These are phyloP conservation scores for Tricholaema leucomelas DNA, from an alignment of 2,113 vertebrate species.

Conservation along the genomic window DNA sequence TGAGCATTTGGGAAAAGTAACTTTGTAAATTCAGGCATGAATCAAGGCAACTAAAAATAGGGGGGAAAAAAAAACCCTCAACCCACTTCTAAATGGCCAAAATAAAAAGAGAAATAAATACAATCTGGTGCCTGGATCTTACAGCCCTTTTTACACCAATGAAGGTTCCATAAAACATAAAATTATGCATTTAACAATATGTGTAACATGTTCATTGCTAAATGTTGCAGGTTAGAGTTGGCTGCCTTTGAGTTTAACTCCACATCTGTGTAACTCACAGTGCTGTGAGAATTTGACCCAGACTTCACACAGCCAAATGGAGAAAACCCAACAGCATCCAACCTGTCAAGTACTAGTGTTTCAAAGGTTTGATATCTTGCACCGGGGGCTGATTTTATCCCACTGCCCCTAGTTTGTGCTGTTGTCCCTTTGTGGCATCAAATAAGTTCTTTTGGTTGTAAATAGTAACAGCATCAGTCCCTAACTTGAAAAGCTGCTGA, in stretches of 20 bases:
- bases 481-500: not conserved
- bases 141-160: not conserved
- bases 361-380: not conserved
- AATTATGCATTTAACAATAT: not conserved
- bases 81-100: not conserved
- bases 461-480: not conserved
- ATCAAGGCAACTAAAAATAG: constrained; percentile 17
- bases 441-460: not conserved
- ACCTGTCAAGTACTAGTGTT: not conserved
- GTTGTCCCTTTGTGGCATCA: not conserved
- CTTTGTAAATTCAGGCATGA: constrained; percentile 9
- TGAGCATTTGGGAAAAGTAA: not conserved
- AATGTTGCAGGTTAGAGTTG: not conserved
- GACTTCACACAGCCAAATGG: not conserved
- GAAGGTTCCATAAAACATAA: not conserved
- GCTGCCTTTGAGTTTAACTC: not conserved
- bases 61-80: not conserved
- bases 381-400: not conserved
- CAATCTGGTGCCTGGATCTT: not conserved
- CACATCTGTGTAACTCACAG: not conserved
- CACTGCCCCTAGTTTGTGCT: not conserved
- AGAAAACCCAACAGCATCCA: not conserved
- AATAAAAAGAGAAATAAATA: not conserved
- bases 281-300: not conserved
- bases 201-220: not conserved